Conservation (phyloP, 2,113 vertebrate genomes). For the Zootoca vivipara region DNA sequence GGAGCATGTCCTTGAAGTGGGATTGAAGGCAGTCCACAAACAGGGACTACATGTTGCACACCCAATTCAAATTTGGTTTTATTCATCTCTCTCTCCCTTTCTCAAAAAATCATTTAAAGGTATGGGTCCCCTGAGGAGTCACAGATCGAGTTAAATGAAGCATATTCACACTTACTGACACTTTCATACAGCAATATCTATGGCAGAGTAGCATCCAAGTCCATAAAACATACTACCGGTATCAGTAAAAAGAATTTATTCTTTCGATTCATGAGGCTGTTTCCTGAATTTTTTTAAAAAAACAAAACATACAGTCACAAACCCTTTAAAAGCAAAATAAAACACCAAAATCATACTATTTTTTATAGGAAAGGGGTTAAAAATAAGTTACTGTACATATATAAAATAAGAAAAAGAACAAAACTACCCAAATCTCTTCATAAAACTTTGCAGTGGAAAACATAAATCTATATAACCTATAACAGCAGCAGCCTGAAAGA, state of each 20-base stretch:
- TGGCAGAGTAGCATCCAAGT: background rate
- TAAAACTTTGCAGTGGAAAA: no score
- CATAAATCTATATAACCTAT: no score
- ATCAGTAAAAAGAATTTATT: background rate
- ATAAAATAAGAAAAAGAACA: no score
- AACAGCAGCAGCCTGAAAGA: background rate
- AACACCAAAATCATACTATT: no score
- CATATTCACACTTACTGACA: background rate
- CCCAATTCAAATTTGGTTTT: background rate
- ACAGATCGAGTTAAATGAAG: constrained; percentile 1
- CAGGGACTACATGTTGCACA: constrained; percentile 22
- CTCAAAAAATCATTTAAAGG: background rate
- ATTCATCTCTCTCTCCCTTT: background rate
- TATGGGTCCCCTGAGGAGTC: background rate
- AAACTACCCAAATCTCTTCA: no score
- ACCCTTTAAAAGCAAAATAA: no score
- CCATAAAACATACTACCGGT: background rate
- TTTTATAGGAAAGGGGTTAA: no score
- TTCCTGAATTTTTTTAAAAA: background rate
- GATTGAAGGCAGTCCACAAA: constrained; percentile 8
- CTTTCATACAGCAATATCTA: background rate
- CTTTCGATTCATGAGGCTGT: no score
- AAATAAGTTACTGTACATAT: no score
- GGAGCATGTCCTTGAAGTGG: background rate
- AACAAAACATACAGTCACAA: no score